phyloP scores from a whole-genome alignment of 2,888 invertebrate genomes.

The Crepidodera aurea region DNA sequence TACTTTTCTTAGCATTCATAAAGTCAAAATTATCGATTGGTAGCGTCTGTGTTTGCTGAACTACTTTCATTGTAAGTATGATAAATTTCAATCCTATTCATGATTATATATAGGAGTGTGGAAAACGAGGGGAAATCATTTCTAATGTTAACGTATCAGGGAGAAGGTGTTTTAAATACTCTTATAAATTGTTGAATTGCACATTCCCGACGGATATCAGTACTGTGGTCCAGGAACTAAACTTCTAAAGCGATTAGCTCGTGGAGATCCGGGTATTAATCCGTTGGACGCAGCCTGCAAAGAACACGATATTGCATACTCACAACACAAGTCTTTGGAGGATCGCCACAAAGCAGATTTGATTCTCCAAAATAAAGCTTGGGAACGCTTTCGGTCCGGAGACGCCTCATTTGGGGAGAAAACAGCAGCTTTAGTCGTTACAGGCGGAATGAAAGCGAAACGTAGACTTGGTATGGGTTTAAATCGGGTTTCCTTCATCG shows the following conservation, averaged over 20 bases:
- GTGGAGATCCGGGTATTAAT: conserved; percentile 54
- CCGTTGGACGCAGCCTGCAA: conserved; percentile 49
- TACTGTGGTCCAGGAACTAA: conserved; percentile 45
- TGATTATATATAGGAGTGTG: neutral
- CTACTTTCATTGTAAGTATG: neutral
- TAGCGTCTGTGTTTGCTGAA: neutral
- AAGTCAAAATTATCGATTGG: neutral
- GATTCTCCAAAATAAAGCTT: conserved; percentile 50
- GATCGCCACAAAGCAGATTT: conserved; percentile 54
- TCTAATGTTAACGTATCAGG: conserved; percentile 1
- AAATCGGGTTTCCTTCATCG: neutral
- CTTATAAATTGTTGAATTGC: conserved; percentile 39
- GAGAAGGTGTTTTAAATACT: conserved; percentile 35
- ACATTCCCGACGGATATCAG: conserved; percentile 39
- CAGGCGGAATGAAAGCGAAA: conserved; percentile 33
- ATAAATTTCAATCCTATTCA: neutral
- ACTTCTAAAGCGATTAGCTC: conserved; percentile 44
- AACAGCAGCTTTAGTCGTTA: conserved; percentile 47
- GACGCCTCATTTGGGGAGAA: conserved; percentile 49
- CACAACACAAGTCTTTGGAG: conserved; percentile 33
- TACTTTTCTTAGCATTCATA: neutral
- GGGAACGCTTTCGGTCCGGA: conserved; percentile 34
- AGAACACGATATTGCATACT: conserved; percentile 53
- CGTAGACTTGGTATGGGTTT: conserved; percentile 30
- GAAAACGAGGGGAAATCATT: neutral